These are phyloP conservation scores for Stenopsyche tienmushanensis DNA, from an alignment of 1,140 invertebrate species.

Conservation along the genomic window DNA sequence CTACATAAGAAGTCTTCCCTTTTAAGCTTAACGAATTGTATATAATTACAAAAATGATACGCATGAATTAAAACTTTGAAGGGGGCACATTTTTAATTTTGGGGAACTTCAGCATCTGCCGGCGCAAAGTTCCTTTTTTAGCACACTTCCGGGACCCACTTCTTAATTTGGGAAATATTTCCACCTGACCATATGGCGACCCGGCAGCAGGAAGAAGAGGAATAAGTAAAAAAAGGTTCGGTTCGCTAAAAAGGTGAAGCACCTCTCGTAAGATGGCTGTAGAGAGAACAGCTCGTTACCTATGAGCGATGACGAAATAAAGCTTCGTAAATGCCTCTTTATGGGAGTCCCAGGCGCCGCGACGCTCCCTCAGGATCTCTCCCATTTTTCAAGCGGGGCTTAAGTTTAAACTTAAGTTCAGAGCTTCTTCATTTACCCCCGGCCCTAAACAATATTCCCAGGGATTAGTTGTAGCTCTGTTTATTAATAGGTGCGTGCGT, in stretches of 20 bases:
- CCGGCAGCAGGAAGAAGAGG: not conserved
- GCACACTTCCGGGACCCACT: not conserved
- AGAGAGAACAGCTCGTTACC: constrained; percentile 24
- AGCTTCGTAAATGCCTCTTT: constrained; percentile 30
- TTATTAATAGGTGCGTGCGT: constrained; percentile 18
- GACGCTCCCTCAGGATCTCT: constrained; percentile 5
- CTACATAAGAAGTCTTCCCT: no score
- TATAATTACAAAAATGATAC: constrained; percentile 4
- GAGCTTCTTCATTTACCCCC: constrained; percentile 17
- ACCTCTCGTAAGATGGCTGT: no score
- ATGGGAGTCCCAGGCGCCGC: constrained; percentile 13
- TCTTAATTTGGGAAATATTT: constrained; percentile 21
- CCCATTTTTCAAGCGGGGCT: constrained; percentile 29
- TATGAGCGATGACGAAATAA: constrained; percentile 35
- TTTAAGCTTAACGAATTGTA: constrained; percentile 6
- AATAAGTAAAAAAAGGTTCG: not conserved
- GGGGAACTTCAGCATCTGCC: constrained; percentile 6
- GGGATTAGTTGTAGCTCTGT: constrained; percentile 5
- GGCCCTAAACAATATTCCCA: no score
- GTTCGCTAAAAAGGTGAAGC: constrained; percentile 1
- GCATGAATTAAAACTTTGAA: constrained; percentile 18
- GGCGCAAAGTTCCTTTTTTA: not conserved
- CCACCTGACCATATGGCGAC: constrained; percentile 11
- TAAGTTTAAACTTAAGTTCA: constrained; percentile 26
- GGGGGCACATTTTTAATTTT: constrained; percentile 2